Conservation (phyloP, 1,140 invertebrate species). For the Thaumatotibia leucotreta region DNA sequence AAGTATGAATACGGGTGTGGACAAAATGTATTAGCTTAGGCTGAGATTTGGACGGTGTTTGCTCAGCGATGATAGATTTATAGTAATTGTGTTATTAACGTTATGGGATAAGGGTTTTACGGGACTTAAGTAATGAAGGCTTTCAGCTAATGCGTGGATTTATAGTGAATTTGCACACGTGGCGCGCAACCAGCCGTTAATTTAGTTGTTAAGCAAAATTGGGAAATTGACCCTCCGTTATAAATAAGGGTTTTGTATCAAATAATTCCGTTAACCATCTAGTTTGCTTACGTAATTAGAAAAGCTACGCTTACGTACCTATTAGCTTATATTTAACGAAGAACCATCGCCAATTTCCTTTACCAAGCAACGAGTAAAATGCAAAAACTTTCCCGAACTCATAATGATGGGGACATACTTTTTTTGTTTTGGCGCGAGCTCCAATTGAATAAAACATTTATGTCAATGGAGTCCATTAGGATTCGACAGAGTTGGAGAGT, state of each 20-base stretch:
- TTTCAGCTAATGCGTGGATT: constrained; percentile 68
- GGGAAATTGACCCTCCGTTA: not conserved
- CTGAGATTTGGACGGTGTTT: constrained; percentile 74
- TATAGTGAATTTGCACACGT: constrained; percentile 63
- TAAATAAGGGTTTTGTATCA: not conserved
- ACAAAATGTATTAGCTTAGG: constrained; percentile 76
- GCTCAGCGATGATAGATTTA: constrained; percentile 74
- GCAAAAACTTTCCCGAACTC: constrained; percentile 54
- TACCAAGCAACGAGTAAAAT: constrained; percentile 45
- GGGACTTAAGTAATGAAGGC: constrained; percentile 73
- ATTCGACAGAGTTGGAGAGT: constrained; percentile 50
- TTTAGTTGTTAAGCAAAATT: constrained; percentile 24
- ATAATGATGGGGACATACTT: constrained; percentile 62
- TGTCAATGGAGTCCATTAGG: constrained; percentile 67
- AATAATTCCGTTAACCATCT: not conserved
- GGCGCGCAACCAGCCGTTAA: constrained; percentile 41
- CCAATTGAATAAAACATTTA: constrained; percentile 72
- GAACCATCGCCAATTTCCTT: not conserved
- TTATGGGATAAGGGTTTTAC: constrained; percentile 76
- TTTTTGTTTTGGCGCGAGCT: constrained; percentile 61
- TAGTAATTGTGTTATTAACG: constrained; percentile 77
- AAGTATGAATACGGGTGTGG: constrained; percentile 75
- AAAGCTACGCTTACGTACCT: too few species aligned
- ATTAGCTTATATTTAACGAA: not conserved
- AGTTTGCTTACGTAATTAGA: not conserved